Evolutionary conservation across 2,888 invertebrate genomes (phyloP), one percentile per base, ranked within the genome.

Genomic region (Amiota minor): DNA sequence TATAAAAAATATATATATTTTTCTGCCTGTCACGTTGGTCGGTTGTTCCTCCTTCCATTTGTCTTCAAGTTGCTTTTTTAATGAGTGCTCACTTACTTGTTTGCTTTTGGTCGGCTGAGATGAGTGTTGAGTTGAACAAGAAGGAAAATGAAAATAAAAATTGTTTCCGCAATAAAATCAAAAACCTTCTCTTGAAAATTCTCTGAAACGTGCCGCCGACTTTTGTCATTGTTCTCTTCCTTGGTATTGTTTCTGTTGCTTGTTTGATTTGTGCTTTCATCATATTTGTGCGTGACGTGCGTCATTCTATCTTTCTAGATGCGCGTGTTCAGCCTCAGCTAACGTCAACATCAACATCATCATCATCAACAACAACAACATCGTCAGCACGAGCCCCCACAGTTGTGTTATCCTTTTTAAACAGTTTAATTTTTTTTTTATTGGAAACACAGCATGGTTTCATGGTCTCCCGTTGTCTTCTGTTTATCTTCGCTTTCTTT

Each of bases 81-180:
- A 59, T 59, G 59, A 59, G 59, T 59, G 59, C 11, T 59, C 20
- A 35, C 35, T 35, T 35, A 35, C 18, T 59, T 59, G 59, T 59
- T 59, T 59, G 53, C 53, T 53, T 20, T 16, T 20, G 59, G 16
- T 20, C 20, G 59, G 16, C 10, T 59, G 35, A 35, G 35, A 35
- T 35, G 35, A 35, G 35, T 6, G 35, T 59, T 59, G 59, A 16
- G 18, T 59, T 18, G 11, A 59, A 20, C 16, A 18, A 59, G 11
- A 59, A 59, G 20, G 10, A 20, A 59, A 59, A 18, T 53, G 16
- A 9, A 14, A 53, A 53, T 14, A 53, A 53, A 16, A 59, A 18
- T 59, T 59, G 18, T 59, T 59, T 20, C 35, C 9, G 23, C 53
- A n/a, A 35, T 8, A 35, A 68, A 68, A 68, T 68, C 67, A 68